Evolutionary conservation across 2,113 vertebrate genomes (phyloP), one percentile per base, ranked within the genome.

Genomic region (Isichthys henryi): DNA sequence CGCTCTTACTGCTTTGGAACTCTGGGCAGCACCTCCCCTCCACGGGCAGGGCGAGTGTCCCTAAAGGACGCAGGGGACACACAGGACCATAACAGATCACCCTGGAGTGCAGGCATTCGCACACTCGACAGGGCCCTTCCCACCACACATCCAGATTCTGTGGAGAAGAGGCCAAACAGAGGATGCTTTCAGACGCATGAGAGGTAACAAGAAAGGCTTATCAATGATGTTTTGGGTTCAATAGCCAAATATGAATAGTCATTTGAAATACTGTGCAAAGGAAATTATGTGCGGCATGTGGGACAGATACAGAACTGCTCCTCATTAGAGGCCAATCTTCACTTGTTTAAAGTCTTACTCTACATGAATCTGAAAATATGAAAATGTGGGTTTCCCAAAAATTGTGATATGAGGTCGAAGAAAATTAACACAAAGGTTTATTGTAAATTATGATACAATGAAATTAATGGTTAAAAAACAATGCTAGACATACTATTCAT

Each of bases 21-120:
- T 92, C 92, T 0, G 96, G 96, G 89, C 98, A 99, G 94, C 98
- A 99, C 0, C 48, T 91, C 0, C 95, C 97, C 21, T 93, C 74
- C 0, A 50, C 92, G 23, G 87, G 43, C 0, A 93, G 58, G 0
- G 96, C 89, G 89, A 97, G 92, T 49, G 92, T 96, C 88, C 96
- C 97, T 2, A 27, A 82, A 0, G 97, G 96, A 91, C 98, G 99
- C 0, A 95, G 95, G 0, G 92, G 94, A 89, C 98, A 99, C 88
- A 97, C 96, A 2, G 88, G 95, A 74, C 95, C 94, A 19, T 97
- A 98, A 93, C 98, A 99, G 21, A 92, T 96, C 90, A 97, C 96
- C 58, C 91, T 94, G 0, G 92, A 91, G 0, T 92, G 92, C 3
- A 3, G 93, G 89, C 98, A 99, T 53, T 98, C 94, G 0, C 98